Base-by-base conservation (phyloP, 2,888 invertebrate genomes). In the Allophyes oxyacanthae region DNA sequence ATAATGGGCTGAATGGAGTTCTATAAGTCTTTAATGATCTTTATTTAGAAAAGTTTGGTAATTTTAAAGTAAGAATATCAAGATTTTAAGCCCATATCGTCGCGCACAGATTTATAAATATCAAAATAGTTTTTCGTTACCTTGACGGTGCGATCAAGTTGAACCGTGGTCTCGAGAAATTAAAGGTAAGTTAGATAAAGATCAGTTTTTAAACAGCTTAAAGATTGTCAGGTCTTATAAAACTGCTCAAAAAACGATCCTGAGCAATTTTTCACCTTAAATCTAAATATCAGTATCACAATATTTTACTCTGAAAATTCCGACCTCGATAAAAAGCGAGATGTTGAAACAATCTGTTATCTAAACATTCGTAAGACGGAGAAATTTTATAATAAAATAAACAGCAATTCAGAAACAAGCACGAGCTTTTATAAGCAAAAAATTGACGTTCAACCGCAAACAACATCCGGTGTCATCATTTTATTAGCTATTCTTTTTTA, bases 391-490 rank as follows among this genome's bases (percentile, higher is more conserved):
- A 72, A 72, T 65, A 74, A 73, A 73, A 72, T 54, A 62, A 65
- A 69, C 58, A 66, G 41, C 49, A 33, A 54, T 71, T 57, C 56
- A 53, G 51, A 52, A 64, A 59, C 48, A 50, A 58, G 42, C 54
- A 33, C 62, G 50, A 54, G 58, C 50, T 72, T 75, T 65, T 68
- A 65, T 52, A 49, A 75, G 60, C 69, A 65, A 68, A 75, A 68
- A 74, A 64, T 53, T 74, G 62, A 74, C 60, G 72, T 77, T 72
- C 64, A 72, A 69, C 70, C 72, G 53, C 72, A 69, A 54, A 69
- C 69, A 66, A 73, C 74, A 77, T 76, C 75, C 68, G 70, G 72
- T 62, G 67, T 76, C 69, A 73, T 79, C 75, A 74, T 82, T 77
- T 74, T 77, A 77, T 77, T 65, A 71, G 67, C 64, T 61, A 74